Conservation (phyloP, 2,797 vertebrate genomes). For the Pangasius larnaudii region DNA sequence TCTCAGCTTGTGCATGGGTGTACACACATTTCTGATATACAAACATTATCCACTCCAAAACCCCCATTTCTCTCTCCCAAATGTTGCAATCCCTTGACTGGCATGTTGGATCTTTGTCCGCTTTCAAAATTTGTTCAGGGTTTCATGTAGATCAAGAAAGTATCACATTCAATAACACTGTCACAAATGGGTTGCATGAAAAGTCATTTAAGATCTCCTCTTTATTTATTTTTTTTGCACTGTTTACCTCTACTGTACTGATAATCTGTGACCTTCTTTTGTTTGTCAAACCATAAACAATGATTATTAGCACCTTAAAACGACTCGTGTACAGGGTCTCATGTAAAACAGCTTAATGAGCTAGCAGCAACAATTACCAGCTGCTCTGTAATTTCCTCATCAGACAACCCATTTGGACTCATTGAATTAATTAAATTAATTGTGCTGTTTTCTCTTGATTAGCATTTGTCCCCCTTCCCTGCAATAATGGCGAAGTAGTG, state of each 20-base stretch:
- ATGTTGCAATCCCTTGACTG: background rate
- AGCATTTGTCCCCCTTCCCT: background rate
- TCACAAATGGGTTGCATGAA: background rate
- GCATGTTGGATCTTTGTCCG: background rate
- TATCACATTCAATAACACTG: background rate
- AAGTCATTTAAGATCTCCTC: background rate
- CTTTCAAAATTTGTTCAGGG: background rate
- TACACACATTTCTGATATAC: background rate
- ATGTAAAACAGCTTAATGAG: slow-evolving; percentile 65
- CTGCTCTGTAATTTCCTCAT: slow-evolving; percentile 59
- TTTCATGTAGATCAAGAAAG: background rate
- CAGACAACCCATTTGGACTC: slow-evolving; percentile 54
- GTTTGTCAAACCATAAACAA: slow-evolving; percentile 9
- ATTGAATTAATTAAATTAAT: slow-evolving; percentile 69
- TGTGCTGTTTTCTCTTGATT: slow-evolving; percentile 48
- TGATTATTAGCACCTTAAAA: slow-evolving; percentile 67
- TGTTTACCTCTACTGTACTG: slow-evolving; percentile 41
- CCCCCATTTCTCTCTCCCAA: background rate
- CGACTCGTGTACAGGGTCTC: background rate
- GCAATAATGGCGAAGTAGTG: background rate
- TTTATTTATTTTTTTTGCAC: background rate
- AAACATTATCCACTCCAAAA: background rate
- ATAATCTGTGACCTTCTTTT: background rate
- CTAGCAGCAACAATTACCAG: slow-evolving; percentile 61
- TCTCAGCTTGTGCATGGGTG: background rate